phyloP scores from a whole-genome alignment of 2,797 vertebrate genomes.

The Coregonus ussuriensis region DNA sequence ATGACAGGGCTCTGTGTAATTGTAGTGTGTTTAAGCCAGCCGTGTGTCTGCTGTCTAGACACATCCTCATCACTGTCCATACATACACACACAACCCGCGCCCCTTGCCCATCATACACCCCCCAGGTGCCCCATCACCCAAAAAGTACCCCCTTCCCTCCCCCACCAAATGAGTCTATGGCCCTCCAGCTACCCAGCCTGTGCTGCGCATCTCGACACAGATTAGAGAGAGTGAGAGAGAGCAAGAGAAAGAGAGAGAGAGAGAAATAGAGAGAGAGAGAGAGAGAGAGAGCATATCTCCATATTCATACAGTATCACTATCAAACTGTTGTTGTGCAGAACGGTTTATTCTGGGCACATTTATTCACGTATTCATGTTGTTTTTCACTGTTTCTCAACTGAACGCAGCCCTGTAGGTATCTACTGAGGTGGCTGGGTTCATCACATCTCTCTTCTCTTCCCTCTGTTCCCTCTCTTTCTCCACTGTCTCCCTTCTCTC shows the following conservation, averaged over 20 bases:
- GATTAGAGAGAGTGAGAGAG: neutral
- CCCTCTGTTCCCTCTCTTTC: slow-evolving; percentile 49
- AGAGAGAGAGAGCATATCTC: slow-evolving; percentile 1
- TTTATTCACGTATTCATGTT: slow-evolving; percentile 56
- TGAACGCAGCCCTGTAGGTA: neutral
- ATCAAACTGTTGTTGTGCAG: slow-evolving; percentile 35
- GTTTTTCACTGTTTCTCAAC: slow-evolving; percentile 56
- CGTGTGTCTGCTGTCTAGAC: slow-evolving; percentile 74
- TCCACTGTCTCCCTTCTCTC: slow-evolving; percentile 35
- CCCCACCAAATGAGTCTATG: slow-evolving; percentile 12
- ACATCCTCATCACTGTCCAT: slow-evolving; percentile 62
- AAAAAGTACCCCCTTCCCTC: neutral
- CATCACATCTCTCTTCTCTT: slow-evolving; percentile 45
- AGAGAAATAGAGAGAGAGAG: too few relatives aligned
- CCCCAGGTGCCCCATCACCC: slow-evolving; percentile 26
- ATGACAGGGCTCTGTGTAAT: slow-evolving; percentile 62
- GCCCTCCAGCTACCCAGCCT: slow-evolving; percentile 4
- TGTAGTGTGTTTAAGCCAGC: slow-evolving; percentile 74
- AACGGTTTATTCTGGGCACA: slow-evolving; percentile 60
- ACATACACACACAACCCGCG: slow-evolving; percentile 33
- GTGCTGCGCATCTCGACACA: slow-evolving; percentile 9
- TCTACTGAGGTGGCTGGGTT: slow-evolving; percentile 47
- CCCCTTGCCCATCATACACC: slow-evolving; percentile 46
- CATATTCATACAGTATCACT: slow-evolving; percentile 2
- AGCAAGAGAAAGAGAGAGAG: too few relatives aligned